Conservation (phyloP, 2,888 invertebrate genomes). For the Orgyia antiqua region DNA sequence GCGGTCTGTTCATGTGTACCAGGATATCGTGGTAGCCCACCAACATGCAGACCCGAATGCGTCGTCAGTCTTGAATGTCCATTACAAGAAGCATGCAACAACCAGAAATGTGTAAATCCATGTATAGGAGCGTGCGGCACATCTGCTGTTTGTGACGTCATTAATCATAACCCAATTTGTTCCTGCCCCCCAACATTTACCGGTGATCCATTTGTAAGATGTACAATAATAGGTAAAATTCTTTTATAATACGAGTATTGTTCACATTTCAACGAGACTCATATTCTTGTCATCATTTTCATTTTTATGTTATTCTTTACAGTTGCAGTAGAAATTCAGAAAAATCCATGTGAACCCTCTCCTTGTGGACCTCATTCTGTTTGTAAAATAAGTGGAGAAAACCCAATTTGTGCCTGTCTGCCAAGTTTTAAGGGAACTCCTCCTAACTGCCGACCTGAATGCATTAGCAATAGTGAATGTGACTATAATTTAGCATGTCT, state of each 20-base stretch:
- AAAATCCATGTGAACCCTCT: constrained; percentile 82
- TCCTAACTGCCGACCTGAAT: constrained; percentile 88
- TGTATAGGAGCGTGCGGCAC: constrained; percentile 88
- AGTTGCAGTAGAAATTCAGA: constrained; percentile 44
- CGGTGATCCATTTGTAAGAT: constrained; percentile 87
- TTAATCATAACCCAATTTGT: constrained; percentile 88
- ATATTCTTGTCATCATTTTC: too few relatives aligned
- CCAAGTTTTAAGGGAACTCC: constrained; percentile 82
- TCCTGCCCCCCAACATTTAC: constrained; percentile 84
- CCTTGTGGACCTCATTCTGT: constrained; percentile 88
- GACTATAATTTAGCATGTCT: constrained; percentile 83
- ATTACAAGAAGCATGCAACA: constrained; percentile 84
- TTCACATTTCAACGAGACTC: too few relatives aligned
- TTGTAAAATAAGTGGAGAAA: constrained; percentile 82
- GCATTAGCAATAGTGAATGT: constrained; percentile 87
- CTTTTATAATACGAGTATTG: too few relatives aligned
- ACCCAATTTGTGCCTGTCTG: constrained; percentile 86
- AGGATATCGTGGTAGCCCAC: constrained; percentile 85
- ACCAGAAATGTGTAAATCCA: constrained; percentile 86
- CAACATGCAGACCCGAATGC: constrained; percentile 88
- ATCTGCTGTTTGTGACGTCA: constrained; percentile 84
- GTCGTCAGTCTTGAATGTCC: constrained; percentile 85
- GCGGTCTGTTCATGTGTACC: constrained; percentile 86
- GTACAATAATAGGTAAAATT: constrained; percentile 68
- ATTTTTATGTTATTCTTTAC: constrained; percentile 17